These are phyloP conservation scores for Prochilodus magdalenae DNA, from an alignment of 2,113 vertebrate species.

Conservation along the genomic window DNA sequence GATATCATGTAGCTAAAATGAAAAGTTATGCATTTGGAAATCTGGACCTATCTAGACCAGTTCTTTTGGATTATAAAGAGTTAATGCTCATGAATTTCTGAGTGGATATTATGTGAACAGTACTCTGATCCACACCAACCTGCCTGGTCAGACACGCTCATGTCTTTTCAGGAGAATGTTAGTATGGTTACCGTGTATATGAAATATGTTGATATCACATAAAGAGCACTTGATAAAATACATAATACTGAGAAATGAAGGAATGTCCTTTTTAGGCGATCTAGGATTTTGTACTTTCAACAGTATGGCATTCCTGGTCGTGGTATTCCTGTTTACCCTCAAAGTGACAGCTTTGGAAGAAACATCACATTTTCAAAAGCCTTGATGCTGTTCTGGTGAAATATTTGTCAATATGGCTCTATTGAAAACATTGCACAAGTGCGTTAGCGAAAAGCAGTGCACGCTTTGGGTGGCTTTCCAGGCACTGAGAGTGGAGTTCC, in stretches of 20 bases:
- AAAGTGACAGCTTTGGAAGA: constrained; percentile 40
- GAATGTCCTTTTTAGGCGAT: constrained; percentile 28
- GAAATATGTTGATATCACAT: constrained; percentile 33
- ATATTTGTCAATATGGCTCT: constrained; percentile 77
- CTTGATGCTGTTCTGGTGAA: constrained; percentile 71
- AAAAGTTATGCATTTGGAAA: neutral
- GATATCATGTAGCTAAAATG: too few relatives aligned
- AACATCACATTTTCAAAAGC: constrained; percentile 50
- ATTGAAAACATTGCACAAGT: constrained; percentile 72
- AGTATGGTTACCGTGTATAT: constrained; percentile 19
- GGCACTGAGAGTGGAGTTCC: constrained; percentile 58
- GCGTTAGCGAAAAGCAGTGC: constrained; percentile 62
- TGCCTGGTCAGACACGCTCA: neutral
- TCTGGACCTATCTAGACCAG: too few relatives aligned
- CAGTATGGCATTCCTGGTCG: constrained; percentile 12
- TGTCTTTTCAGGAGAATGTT: constrained; percentile 29
- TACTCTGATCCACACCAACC: neutral
- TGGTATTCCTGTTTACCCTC: constrained; percentile 33
- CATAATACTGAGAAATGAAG: constrained; percentile 20
- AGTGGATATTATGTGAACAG: neutral
- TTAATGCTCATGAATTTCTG: constrained; percentile 2
- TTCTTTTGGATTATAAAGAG: neutral
- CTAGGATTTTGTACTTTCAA: neutral
- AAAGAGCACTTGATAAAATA: constrained; percentile 32
- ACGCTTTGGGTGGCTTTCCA: constrained; percentile 78